A percentile compares a stretch with the other conserved stretches of the same genome.
phyloP scores from a whole-genome alignment of 1,140 invertebrate species.

The Pectinophora gossypiella region DNA sequence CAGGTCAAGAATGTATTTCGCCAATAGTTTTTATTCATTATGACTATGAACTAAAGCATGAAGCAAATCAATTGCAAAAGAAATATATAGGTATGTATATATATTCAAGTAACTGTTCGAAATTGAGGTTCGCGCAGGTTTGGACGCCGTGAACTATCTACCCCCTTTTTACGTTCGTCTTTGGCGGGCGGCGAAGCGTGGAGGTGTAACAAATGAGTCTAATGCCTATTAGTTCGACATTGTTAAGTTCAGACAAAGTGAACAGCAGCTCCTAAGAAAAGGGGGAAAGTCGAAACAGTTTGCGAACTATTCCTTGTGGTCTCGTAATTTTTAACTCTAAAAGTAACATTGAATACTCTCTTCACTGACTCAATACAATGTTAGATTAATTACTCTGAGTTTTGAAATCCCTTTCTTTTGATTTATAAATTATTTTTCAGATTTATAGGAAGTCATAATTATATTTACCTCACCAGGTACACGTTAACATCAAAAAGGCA shows the following conservation, averaged over 20 bases:
- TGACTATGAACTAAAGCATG: too few relatives aligned
- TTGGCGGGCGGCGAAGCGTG: constrained; percentile 40
- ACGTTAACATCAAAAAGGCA: neutral
- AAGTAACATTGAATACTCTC: too few relatives aligned
- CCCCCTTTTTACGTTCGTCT: constrained; percentile 35
- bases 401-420: too few relatives aligned
- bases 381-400: neutral
- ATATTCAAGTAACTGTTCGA: too few relatives aligned
- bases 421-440: too few relatives aligned
- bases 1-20: too few relatives aligned
- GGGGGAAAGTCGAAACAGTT: constrained; percentile 16
- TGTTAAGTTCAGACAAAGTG: constrained; percentile 48
- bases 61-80: too few relatives aligned
- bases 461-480: neutral
- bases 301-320: neutral
- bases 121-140: constrained; percentile 13
- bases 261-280: constrained; percentile 16
- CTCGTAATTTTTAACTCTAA: neutral
- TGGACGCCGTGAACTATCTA: constrained; percentile 28
- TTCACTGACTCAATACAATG: neutral
- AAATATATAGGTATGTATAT: too few relatives aligned
- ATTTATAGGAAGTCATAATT: too few relatives aligned
- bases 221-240: constrained; percentile 51
- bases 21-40: too few relatives aligned
- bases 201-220: constrained; percentile 50